Base-by-base conservation (phyloP, 2,888 invertebrate genomes). In the Heliconius aoede region DNA sequence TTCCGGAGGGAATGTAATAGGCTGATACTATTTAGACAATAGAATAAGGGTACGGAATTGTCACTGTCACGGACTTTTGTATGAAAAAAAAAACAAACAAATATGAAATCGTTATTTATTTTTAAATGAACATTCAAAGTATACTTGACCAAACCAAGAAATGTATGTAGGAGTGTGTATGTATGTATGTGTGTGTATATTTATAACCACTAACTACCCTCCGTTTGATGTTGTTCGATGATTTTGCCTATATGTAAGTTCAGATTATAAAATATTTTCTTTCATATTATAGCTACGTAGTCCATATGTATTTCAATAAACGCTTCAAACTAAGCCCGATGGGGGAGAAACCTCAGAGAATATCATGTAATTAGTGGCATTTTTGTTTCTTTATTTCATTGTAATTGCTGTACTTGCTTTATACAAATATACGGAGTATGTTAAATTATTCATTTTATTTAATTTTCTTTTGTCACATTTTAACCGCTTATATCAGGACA, bases 1-100 rank as follows among this genome's bases (percentile, higher is more conserved):
- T 76, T 76, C 76, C 76, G 76, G 71, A 65, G 76, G 76, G 76
- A 76, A 72, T 64, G 51, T 72, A 76, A 76, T 76, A 76, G 76
- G 76, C 76, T 76, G 76, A 73, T 69, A 73, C 55, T 68, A 61
- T 74, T 74, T 75, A 77, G 74, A 77, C 77, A 77, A 77, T 77
- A 32, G 75, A 55, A 24, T 69, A 71, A 69, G 75, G 67, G 68
- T 68, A 40, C 60, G 60, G 68, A 67, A 74, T 74, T 68, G 71
- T 75, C 75, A 75, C 71, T 71, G 75, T 55, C 71, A 55, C 75
- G 24, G 71, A 75, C 26, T 64, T 75, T 72, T 58, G 65, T 60
- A 60, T 61, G 21, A 36, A 72, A 60, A 72, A 72, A 60, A 60
- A 40, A 58, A 60, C 24, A 40, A 58, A 60, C 24, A 26, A 21